phyloP scores from a whole-genome alignment of 2,888 invertebrate genomes.

The Sipha maydis region DNA sequence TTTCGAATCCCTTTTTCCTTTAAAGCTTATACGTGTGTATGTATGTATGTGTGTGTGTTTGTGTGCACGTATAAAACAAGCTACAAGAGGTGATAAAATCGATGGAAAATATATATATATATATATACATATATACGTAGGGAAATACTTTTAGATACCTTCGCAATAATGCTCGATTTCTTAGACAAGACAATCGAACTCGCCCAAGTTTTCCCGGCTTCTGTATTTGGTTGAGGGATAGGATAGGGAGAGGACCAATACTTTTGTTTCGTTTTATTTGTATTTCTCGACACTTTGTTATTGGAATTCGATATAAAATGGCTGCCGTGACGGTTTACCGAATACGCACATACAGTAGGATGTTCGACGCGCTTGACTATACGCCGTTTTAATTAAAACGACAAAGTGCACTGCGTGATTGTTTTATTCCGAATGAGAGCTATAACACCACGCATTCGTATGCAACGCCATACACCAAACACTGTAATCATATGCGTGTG shows the following conservation, averaged over 20 bases:
- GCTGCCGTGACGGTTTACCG: not conserved
- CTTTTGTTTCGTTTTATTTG: conserved; percentile 44
- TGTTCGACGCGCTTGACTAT: not conserved
- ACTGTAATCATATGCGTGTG: too few relatives aligned
- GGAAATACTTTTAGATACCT: conserved; percentile 40
- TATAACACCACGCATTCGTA: not conserved
- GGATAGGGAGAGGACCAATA: not conserved
- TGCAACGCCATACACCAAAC: not conserved
- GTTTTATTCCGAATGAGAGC: not conserved
- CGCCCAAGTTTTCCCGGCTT: conserved; percentile 22
- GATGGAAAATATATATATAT: not conserved
- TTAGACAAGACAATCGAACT: conserved; percentile 50
- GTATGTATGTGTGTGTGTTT: too few relatives aligned
- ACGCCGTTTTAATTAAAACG: conserved; percentile 25
- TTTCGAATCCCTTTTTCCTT: conserved; percentile 35
- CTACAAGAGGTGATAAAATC: conserved; percentile 45
- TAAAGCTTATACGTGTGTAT: not conserved
- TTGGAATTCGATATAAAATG: conserved; percentile 37
- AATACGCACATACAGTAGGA: not conserved
- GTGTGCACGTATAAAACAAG: too few relatives aligned
- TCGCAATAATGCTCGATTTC: conserved; percentile 30
- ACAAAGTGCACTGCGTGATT: not conserved
- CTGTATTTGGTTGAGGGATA: not conserved
- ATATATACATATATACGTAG: not conserved
- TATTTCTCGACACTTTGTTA: conserved; percentile 29